phyloP scores from a whole-genome alignment of 2,113 vertebrate genomes.

The Acanthisitta chloris region DNA sequence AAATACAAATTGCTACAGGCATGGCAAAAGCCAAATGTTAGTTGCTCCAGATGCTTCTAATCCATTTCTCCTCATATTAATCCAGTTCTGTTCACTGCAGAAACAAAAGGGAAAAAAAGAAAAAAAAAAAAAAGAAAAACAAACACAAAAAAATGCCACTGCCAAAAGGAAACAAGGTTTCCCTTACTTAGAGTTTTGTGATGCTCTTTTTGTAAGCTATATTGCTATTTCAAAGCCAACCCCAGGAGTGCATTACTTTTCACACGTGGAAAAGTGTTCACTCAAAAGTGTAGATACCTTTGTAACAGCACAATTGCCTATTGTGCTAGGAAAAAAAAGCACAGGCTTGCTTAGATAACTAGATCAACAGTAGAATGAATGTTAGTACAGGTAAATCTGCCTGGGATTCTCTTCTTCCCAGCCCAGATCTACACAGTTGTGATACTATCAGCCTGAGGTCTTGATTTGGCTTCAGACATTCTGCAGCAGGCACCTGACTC shows the following conservation, averaged over 20 bases:
- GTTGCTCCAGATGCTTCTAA: neutral
- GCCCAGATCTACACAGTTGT: neutral
- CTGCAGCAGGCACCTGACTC: neutral
- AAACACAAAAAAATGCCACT: neutral
- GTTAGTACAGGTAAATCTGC: neutral
- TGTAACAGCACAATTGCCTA: neutral
- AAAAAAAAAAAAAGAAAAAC: neutral
- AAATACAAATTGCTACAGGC: neutral
- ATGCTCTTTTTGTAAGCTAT: neutral
- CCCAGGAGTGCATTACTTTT: neutral
- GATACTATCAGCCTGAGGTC: neutral
- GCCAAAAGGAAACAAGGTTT: neutral
- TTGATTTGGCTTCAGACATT: neutral
- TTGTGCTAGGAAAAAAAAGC: neutral
- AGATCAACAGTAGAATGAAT: neutral
- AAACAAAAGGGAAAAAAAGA: neutral
- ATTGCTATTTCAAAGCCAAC: neutral
- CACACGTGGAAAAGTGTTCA: neutral
- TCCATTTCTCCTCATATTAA: neutral
- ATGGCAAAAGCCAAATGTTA: neutral
- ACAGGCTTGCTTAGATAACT: neutral
- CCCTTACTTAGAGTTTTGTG: neutral
- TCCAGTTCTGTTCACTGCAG: neutral
- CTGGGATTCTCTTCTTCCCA: neutral
- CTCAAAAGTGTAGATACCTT: neutral